Conservation (phyloP, 2,888 invertebrate species). For the Loripinus fragilis region DNA sequence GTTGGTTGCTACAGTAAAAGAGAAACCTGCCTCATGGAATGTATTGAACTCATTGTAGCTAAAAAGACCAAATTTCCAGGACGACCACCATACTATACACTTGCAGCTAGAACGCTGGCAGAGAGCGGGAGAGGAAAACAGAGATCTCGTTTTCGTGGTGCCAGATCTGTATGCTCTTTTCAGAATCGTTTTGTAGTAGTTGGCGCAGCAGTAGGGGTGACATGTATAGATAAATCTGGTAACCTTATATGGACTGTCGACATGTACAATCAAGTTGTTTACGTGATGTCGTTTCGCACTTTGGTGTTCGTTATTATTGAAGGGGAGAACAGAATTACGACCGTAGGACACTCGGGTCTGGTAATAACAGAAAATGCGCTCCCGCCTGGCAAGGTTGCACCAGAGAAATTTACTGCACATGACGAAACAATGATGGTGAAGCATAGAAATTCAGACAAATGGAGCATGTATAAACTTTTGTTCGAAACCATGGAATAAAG, state of each 20-base stretch:
- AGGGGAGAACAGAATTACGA: conserved; percentile 40
- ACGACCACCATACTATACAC: conserved; percentile 35
- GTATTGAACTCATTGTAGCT: conserved; percentile 45
- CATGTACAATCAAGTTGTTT: conserved; percentile 30
- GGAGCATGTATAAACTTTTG: conserved; percentile 51
- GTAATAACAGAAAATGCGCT: conserved; percentile 53
- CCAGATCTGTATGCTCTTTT: conserved; percentile 33
- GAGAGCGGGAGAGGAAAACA: conserved; percentile 43
- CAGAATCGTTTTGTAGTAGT: conserved; percentile 35
- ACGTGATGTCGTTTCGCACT: conserved; percentile 35
- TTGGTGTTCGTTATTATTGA: conserved; percentile 35
- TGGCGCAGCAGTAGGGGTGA: conserved; percentile 43
- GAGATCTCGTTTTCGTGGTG: conserved; percentile 41
- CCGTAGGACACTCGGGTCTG: conserved; percentile 47
- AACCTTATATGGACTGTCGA: conserved; percentile 52
- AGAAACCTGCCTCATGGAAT: conserved; percentile 30
- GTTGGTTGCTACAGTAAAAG: conserved; percentile 37
- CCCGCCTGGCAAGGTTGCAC: conserved; percentile 40
- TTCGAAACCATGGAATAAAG: conserved; percentile 33
- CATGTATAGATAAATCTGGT: conserved; percentile 47
- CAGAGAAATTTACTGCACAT: conserved; percentile 38
- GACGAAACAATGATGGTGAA: conserved; percentile 38
- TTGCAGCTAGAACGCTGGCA: conserved; percentile 34
- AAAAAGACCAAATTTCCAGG: conserved; percentile 46
- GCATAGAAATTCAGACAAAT: conserved; percentile 27